Evolutionary conservation across 2,113 vertebrate genomes (phyloP), one percentile per base, ranked within the genome.

Genomic region (Glaucidium brasilianum): DNA sequence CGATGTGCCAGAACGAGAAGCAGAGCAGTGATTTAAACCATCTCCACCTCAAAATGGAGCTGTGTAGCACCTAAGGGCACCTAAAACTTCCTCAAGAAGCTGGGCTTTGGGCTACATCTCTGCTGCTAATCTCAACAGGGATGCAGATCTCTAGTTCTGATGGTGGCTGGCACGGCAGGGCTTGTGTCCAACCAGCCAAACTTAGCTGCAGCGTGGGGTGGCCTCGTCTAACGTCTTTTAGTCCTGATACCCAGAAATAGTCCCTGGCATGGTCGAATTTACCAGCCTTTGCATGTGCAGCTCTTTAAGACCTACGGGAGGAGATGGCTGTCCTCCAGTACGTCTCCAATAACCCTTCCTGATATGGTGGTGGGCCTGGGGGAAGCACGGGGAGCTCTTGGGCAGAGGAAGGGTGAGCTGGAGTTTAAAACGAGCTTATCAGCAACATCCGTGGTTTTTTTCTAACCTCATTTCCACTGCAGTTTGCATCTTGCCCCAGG

Each of bases 331-430:
- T 9, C 17, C 7, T 26, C 63, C n/a, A 78, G 11, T 13, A 15
- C 3, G 5, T 27, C 73, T 34, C 35, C 0, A 0, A 16, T 14
- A 52, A 37, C 35, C 10, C 62, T 32, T 91, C 49, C n/a, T 0
- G 0, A 34, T 27, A 27, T 2, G 43, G 22, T 14, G 43, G 20
- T 34, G 66, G 66, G 12, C 10, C 20, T 7, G 3, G 5, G 22
- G 15, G n/a, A 58, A 58, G 19, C 5, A 14, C 3, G 34, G 23
- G 37, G 23, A 72, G 19, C 34, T 63, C 43, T 23, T 52, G 37
- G 53, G 22, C 15, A 74, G 43, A 77, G 6, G 16, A 35, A 71
- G 5, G 50, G 37, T 59, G 34, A 30, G 5, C 29, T 35, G 43
- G 6, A 17, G 12, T 66, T 83, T 76, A 22, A 60, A 83, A 60